Evolutionary conservation across 2,797 vertebrate genomes (phyloP).

Genomic region (Syngnathus acus): DNA sequence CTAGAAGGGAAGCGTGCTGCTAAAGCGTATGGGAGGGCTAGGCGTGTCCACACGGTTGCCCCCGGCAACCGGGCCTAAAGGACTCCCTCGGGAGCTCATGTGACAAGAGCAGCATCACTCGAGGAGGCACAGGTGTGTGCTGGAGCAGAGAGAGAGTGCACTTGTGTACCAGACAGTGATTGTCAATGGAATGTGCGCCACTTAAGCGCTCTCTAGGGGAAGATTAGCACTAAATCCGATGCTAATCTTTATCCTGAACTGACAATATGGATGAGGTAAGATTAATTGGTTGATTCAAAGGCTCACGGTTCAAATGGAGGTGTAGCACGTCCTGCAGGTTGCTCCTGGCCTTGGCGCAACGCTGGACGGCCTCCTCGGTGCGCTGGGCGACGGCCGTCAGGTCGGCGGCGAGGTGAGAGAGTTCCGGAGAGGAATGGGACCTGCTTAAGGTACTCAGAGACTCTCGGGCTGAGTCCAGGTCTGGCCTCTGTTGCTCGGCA

Average conservation of each 20-base stretch:
- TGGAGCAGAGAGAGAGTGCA: slow-evolving; percentile 38
- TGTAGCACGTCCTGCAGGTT: slow-evolving; percentile 82
- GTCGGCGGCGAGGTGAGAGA: slow-evolving; percentile 76
- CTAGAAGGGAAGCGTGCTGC: slow-evolving; percentile 4
- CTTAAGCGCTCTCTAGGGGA: slow-evolving; percentile 45
- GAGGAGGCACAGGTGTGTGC: slow-evolving; percentile 69
- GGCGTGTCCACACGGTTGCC: slow-evolving; percentile 67
- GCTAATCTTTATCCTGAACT: slow-evolving; percentile 31
- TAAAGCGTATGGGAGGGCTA: slow-evolving; percentile 59
- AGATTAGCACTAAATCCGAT: slow-evolving; percentile 56
- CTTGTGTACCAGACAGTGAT: slow-evolving; percentile 41
- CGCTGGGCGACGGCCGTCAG: slow-evolving; percentile 81
- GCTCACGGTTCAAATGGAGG: slow-evolving; percentile 77
- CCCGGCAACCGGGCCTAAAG: slow-evolving; percentile 65
- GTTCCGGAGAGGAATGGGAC: slow-evolving; percentile 79
- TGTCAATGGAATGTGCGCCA: slow-evolving; percentile 46
- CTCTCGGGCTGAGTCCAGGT: slow-evolving; percentile 77
- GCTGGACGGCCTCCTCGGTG: slow-evolving; percentile 78
- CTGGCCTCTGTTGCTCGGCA: slow-evolving; percentile 79
- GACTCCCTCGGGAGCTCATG: slow-evolving; percentile 59
- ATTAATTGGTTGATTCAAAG: slow-evolving; percentile 38
- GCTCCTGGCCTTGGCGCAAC: slow-evolving; percentile 74
- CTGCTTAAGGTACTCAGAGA: slow-evolving; percentile 82
- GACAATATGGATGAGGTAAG: slow-evolving; percentile 32
- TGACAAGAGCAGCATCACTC: slow-evolving; percentile 56